Conservation (phyloP, 2,797 vertebrate species). For the Galagoides demidoff region DNA sequence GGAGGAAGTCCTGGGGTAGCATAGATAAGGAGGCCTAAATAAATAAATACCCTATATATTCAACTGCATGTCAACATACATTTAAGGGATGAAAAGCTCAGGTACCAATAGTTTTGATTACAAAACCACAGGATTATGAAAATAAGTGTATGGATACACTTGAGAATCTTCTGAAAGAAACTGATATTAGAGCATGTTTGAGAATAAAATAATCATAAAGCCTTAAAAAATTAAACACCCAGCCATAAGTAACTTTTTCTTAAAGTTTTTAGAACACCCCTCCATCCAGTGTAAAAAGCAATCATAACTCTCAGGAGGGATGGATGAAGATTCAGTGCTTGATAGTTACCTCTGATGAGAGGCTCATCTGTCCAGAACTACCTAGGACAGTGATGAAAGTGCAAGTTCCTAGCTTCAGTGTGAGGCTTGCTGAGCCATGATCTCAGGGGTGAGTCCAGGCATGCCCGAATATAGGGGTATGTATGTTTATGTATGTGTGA, state of each 20-base stretch:
- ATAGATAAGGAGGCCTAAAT: constrained; percentile 27
- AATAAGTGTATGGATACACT: not conserved
- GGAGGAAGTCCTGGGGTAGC: not conserved
- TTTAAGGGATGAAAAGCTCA: not conserved
- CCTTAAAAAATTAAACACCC: not conserved
- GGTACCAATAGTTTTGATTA: constrained; percentile 28
- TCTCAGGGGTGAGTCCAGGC: not conserved
- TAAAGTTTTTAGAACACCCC: not conserved
- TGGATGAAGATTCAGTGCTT: not conserved
- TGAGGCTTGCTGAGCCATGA: not conserved
- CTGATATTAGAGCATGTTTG: not conserved
- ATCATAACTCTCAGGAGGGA: not conserved
- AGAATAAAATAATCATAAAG: constrained; percentile 34
- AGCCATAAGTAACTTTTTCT: not conserved
- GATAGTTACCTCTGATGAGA: not conserved
- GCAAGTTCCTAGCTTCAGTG: not conserved
- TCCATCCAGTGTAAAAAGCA: not conserved
- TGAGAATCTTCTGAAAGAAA: constrained; percentile 27
- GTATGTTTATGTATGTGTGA: not conserved
- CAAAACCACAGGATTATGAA: constrained; percentile 3
- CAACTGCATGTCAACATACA: not conserved
- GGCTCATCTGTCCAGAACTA: not conserved
- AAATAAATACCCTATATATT: constrained; percentile 8
- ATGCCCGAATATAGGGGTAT: not conserved
- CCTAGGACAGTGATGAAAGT: not conserved